Conservation (phyloP, 2,888 invertebrate species). For the Zygaena filipendulae region DNA sequence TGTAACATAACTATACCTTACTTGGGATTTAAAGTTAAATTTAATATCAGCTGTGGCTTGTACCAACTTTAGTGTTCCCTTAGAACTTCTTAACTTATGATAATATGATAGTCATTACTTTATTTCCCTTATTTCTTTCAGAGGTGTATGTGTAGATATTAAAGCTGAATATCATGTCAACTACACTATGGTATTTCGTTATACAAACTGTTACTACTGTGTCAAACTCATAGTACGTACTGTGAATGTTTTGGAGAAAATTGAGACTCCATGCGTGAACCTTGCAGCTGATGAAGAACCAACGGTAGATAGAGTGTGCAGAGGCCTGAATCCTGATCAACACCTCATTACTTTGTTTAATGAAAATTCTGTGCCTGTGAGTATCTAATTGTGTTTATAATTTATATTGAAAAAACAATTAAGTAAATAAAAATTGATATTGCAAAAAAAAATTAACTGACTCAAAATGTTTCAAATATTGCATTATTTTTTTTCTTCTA, state of each 20-base stretch:
- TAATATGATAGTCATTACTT: too few species aligned
- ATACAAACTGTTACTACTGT: constrained; percentile 82
- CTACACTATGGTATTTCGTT: constrained; percentile 85
- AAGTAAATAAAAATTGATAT: too few species aligned
- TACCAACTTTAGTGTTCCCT: too few species aligned
- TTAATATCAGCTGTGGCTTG: too few species aligned
- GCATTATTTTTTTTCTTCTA: too few species aligned
- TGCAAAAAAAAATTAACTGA: too few species aligned
- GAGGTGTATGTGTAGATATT: constrained; percentile 79
- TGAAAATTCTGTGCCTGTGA: constrained; percentile 85
- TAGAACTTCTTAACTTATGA: too few species aligned
- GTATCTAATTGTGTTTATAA: too few species aligned
- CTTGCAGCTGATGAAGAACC: constrained; percentile 72
- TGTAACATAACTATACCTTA: too few species aligned
- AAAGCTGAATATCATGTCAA: constrained; percentile 81
- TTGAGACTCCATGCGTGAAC: constrained; percentile 86
- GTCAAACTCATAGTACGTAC: constrained; percentile 87
- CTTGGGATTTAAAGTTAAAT: too few species aligned
- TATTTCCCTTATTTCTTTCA: too few species aligned
- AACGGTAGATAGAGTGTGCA: constrained; percentile 81
- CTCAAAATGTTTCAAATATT: constrained; percentile 9
- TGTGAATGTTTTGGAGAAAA: constrained; percentile 88
- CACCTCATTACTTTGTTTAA: constrained; percentile 88
- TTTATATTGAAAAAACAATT: too few species aligned
- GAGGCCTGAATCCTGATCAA: constrained; percentile 78